A percentile compares a stretch with the other conserved stretches of the same genome.
phyloP scores from a whole-genome alignment of 2,888 invertebrate genomes.

The Plagodis dolabraria region DNA sequence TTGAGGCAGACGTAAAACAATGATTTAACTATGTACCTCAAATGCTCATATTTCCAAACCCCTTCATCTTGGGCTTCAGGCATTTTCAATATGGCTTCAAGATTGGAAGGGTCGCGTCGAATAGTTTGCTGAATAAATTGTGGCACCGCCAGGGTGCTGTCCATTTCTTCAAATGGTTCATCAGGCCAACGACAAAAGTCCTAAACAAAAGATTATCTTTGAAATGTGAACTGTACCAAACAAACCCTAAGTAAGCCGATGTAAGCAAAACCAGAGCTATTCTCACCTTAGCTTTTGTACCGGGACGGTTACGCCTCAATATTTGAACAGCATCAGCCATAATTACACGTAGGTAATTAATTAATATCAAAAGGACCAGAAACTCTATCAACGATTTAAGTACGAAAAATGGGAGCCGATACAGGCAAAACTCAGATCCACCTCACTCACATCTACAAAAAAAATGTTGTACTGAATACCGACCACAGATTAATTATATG shows the following conservation, averaged over 20 bases:
- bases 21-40: slow-evolving; percentile 85
- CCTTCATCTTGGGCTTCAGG: slow-evolving; percentile 99
- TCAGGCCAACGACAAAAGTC: slow-evolving; percentile 99
- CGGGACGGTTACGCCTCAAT: slow-evolving; percentile 95
- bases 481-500: too few species aligned
- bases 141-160: slow-evolving; percentile 98
- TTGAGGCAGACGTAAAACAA: too few species aligned
- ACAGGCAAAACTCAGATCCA: too few species aligned
- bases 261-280: background rate
- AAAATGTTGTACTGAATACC: too few species aligned
- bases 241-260: too few species aligned
- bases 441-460: too few species aligned
- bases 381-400: too few species aligned
- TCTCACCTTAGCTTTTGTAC: slow-evolving; percentile 93
- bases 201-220: slow-evolving; percentile 71
- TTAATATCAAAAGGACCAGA: too few species aligned
- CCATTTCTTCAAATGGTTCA: slow-evolving; percentile 99
- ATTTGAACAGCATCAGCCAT: slow-evolving; percentile 94
- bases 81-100: slow-evolving; percentile 97
- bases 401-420: too few species aligned
- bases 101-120: slow-evolving; percentile 95
- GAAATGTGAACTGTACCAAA: background rate
- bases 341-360: too few species aligned
- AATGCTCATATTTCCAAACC: slow-evolving; percentile 99
- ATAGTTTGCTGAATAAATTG: slow-evolving; percentile 99